These are phyloP conservation scores for Cheilosia vulpina DNA, from an alignment of 2,888 invertebrate genomes.

Conservation along the genomic window DNA sequence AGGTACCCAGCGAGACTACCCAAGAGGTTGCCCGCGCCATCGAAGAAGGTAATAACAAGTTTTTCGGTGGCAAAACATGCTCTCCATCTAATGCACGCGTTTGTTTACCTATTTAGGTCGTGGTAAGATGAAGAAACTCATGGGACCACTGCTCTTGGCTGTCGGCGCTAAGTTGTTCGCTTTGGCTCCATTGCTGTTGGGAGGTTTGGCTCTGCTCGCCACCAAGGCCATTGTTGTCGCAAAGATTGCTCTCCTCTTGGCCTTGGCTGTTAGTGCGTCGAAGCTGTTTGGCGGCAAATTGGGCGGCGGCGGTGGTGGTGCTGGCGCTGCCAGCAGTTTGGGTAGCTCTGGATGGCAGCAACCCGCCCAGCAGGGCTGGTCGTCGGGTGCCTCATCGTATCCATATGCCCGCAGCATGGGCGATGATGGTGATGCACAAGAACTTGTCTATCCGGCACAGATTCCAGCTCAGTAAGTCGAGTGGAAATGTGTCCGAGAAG, in stretches of 20 bases:
- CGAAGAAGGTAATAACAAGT: conserved; percentile 87
- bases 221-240: conserved; percentile 91
- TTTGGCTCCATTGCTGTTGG: conserved; percentile 88
- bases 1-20: conserved; percentile 88
- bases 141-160: conserved; percentile 88
- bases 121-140: conserved; percentile 90
- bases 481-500: conserved; percentile 5
- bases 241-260: conserved; percentile 90
- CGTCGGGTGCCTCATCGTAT: conserved; percentile 81
- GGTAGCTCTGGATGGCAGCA: conserved; percentile 78
- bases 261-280: conserved; percentile 88
- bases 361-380: conserved; percentile 77
- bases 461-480: conserved; percentile 79
- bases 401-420: conserved; percentile 85
- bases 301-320: conserved; percentile 80
- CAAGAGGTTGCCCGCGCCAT: conserved; percentile 88
- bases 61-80: conserved; percentile 1
- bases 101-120: conserved; percentile 85
- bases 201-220: conserved; percentile 89
- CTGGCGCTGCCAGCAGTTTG: conserved; percentile 78
- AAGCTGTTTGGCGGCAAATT: conserved; percentile 86
- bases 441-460: conserved; percentile 89
- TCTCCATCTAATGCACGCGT: conserved; percentile 25
- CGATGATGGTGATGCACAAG: conserved; percentile 87
- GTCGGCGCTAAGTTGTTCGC: conserved; percentile 90